Conservation (phyloP, 2,888 invertebrate genomes). For the Cephus sareptanus region DNA sequence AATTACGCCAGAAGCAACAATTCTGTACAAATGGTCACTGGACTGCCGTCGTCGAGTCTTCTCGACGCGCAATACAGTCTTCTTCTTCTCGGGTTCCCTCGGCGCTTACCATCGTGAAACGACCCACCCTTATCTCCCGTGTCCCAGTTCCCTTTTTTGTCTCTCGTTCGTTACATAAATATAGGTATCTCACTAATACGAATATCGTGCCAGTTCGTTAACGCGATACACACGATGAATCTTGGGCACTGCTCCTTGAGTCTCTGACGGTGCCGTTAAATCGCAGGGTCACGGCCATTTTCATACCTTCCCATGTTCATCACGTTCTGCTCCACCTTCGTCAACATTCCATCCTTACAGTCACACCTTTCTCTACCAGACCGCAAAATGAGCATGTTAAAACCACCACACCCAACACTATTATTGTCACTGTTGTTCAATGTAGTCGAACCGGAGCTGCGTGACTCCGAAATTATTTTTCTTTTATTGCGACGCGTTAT, state of each 20-base stretch:
- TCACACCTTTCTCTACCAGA: not conserved
- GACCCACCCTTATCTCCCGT: not conserved
- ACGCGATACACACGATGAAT: not conserved
- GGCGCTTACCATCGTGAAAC: not conserved
- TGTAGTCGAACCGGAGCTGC: not conserved
- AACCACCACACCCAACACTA: constrained; percentile 11
- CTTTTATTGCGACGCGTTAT: not conserved
- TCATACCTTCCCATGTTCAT: not conserved
- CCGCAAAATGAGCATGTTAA: not conserved
- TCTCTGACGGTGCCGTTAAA: not conserved
- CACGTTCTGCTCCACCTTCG: not conserved
- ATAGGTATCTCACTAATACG: not conserved
- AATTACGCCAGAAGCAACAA: constrained; percentile 51
- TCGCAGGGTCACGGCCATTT: not conserved
- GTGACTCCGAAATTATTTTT: not conserved
- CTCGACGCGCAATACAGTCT: not conserved
- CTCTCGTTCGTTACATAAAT: not conserved
- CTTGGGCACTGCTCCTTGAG: not conserved
- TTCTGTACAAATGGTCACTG: constrained; percentile 44
- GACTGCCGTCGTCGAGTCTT: not conserved
- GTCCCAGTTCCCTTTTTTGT: not conserved
- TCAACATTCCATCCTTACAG: not conserved
- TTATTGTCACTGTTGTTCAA: constrained; percentile 17
- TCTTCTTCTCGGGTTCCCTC: not conserved
- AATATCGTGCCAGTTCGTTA: not conserved